Percentiles rank a stretch among this genome's conserved stretches.
These are phyloP conservation scores for Metopia argyrocephala DNA, from an alignment of 2,888 invertebrate species.

Conservation along the genomic window DNA sequence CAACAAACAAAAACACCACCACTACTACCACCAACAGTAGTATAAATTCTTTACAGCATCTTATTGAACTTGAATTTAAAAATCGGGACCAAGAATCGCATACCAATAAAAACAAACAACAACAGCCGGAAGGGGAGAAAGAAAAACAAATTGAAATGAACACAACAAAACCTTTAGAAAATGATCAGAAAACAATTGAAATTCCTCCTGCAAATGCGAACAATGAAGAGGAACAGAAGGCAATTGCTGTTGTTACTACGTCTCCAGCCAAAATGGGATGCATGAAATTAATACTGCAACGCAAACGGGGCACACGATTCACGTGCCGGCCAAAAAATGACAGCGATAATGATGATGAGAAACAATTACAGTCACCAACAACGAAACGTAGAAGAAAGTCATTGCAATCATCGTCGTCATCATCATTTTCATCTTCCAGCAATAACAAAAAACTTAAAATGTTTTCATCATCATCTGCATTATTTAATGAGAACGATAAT, in stretches of 20 bases:
- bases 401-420: no score
- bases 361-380: neutral
- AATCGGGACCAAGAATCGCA: conserved; percentile 1
- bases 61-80: conserved; percentile 30
- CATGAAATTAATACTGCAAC: conserved; percentile 61
- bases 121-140: conserved; percentile 46
- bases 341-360: neutral
- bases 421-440: no score
- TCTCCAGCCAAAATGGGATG: conserved; percentile 29
- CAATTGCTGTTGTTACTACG: conserved; percentile 8
- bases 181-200: conserved; percentile 1
- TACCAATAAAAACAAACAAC: conserved; percentile 1
- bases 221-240: conserved; percentile 16
- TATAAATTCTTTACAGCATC: conserved; percentile 6
- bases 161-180: neutral
- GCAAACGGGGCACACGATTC: conserved; percentile 53
- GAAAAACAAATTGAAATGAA: conserved; percentile 51
- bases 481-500: neutral
- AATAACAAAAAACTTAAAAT: conserved; percentile 1
- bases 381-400: conserved; percentile 42
- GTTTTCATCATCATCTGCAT: neutral
- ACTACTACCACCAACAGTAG: neutral
- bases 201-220: neutral
- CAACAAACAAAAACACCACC: neutral
- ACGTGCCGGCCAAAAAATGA: conserved; percentile 48